Percentiles rank a stretch among this genome's conserved stretches.
phyloP scores from a whole-genome alignment of 1,140 invertebrate genomes.

The Aphaenogaster rudis region DNA sequence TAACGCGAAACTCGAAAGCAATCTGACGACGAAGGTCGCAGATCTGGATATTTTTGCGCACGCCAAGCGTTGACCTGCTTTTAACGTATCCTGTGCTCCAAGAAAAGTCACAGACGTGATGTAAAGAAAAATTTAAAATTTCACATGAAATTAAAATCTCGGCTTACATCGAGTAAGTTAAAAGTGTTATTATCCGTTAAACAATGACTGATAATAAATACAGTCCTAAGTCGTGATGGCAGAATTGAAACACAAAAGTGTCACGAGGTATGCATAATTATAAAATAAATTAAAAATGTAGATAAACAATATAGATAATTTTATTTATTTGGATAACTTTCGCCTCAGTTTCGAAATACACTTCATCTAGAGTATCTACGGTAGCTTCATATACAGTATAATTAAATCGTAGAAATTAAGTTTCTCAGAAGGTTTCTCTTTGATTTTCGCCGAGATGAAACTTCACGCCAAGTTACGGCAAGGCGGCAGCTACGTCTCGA shows the following conservation, averaged over 20 bases:
- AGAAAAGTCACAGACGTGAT: background rate
- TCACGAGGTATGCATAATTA: background rate
- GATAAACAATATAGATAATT: background rate
- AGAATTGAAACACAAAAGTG: background rate
- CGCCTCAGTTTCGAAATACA: background rate
- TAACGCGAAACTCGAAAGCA: conserved; percentile 26
- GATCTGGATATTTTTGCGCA: background rate
- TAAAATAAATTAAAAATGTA: conserved; percentile 40
- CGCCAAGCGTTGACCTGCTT: background rate
- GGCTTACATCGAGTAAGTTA: background rate
- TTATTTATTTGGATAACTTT: background rate
- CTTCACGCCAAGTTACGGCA: conserved; percentile 2
- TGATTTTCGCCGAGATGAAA: conserved; percentile 41
- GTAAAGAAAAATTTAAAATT: conserved; percentile 23
- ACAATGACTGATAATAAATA: conserved; percentile 22
- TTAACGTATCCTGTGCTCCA: background rate
- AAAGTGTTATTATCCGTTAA: background rate
- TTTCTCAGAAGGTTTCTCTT: conserved; percentile 44
- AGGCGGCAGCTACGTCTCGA: conserved; percentile 8
- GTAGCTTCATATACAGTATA: conserved; percentile 13
- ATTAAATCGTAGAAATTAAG: conserved; percentile 49
- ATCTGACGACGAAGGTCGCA: background rate
- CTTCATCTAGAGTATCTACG: background rate
- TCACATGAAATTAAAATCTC: background rate
- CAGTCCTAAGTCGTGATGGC: background rate